These are phyloP conservation scores for Acanthosoma haemorrhoidale DNA, from an alignment of 2,888 invertebrate species.

Conservation along the genomic window DNA sequence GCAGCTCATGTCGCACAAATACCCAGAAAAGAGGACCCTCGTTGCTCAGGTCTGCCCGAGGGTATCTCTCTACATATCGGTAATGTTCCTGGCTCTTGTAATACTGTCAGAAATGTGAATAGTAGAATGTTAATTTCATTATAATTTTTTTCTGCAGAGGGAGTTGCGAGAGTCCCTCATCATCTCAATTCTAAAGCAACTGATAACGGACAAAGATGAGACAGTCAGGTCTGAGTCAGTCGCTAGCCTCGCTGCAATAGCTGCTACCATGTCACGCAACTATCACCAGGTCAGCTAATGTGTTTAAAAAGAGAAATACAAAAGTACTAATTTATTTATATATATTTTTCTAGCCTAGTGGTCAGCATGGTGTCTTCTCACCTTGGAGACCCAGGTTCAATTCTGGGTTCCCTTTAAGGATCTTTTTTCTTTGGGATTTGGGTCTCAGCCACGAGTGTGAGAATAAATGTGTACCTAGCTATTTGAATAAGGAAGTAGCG, in stretches of 20 bases:
- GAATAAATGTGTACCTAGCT: too few species aligned
- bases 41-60: conserved; percentile 64
- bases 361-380: too few species aligned
- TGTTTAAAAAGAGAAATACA: too few species aligned
- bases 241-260: conserved; percentile 56
- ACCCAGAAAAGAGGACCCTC: conserved; percentile 59
- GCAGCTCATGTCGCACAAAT: conserved; percentile 65
- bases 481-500: too few species aligned
- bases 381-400: too few species aligned
- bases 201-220: conserved; percentile 60
- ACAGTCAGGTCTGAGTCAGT: conserved; percentile 58
- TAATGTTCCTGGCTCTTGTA: conserved; percentile 42
- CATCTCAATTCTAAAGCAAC: conserved; percentile 66
- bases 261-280: conserved; percentile 61
- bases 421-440: too few species aligned
- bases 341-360: too few species aligned
- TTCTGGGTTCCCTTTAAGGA: too few species aligned
- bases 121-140: too few species aligned
- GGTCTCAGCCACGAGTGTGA: too few species aligned
- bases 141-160: conserved; percentile 46
- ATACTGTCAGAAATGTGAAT: too few species aligned
- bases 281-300: conserved; percentile 49
- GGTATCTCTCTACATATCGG: conserved; percentile 60
- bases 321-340: too few species aligned
- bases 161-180: conserved; percentile 61